These are phyloP conservation scores for Melanophora roralis DNA, from an alignment of 2,888 invertebrate genomes.

Conservation along the genomic window DNA sequence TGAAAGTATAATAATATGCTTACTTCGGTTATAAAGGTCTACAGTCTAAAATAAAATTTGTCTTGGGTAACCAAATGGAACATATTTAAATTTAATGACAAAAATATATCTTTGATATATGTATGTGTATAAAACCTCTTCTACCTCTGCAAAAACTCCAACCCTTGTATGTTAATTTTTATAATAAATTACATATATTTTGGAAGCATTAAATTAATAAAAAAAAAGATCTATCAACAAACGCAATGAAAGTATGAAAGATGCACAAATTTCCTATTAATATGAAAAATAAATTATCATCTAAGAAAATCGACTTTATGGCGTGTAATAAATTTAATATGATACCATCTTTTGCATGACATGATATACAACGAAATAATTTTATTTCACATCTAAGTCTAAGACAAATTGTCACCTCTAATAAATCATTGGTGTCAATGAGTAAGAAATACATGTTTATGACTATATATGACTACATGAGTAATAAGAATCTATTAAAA, in stretches of 20 bases:
- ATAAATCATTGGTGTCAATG: background rate
- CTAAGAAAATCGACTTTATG: background rate
- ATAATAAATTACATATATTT: background rate
- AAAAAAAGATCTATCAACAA: background rate
- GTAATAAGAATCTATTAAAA: background rate
- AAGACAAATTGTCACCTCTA: slow-evolving; percentile 22
- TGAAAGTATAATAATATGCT: too few species aligned
- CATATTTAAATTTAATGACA: too few species aligned
- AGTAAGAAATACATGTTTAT: background rate
- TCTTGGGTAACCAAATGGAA: too few species aligned
- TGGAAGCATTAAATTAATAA: background rate
- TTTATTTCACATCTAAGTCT: background rate
- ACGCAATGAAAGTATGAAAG: background rate
- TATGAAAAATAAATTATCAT: background rate
- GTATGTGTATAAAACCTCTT: too few species aligned
- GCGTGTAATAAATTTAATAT: background rate
- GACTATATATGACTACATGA: background rate
- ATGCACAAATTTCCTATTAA: background rate
- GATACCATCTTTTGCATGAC: too few species aligned
- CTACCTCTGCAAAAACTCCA: too few species aligned
- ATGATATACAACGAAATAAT: too few species aligned
- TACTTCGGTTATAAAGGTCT: too few species aligned
- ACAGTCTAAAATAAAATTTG: too few species aligned
- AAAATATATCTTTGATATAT: too few species aligned
- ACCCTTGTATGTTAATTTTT: background rate